These are phyloP conservation scores for Notothenia coriiceps DNA, from an alignment of 2,113 vertebrate genomes.

Conservation along the genomic window DNA sequence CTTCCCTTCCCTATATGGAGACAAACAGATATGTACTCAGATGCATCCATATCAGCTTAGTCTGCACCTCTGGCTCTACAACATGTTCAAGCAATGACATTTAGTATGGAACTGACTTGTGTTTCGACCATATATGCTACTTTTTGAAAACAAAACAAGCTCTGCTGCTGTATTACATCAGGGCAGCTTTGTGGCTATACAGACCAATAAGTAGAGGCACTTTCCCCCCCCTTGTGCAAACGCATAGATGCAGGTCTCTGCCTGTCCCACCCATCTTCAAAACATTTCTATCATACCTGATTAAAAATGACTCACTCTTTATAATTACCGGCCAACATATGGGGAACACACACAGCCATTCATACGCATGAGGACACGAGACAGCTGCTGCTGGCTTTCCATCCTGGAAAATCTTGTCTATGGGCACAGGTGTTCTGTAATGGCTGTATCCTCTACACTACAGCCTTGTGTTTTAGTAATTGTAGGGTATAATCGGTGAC, in stretches of 20 bases:
- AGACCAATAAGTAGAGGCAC: not conserved
- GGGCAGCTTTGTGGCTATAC: no score
- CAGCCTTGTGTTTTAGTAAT: conserved; percentile 29
- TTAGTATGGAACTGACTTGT: not conserved
- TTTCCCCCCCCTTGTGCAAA: not conserved
- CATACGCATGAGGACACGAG: conserved; percentile 5
- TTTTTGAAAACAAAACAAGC: not conserved
- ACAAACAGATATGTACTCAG: not conserved
- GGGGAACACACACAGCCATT: conserved; percentile 53
- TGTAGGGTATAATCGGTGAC: conserved; percentile 36
- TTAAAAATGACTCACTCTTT: conserved; percentile 40
- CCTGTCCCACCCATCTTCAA: conserved; percentile 16
- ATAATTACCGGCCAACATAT: conserved; percentile 56
- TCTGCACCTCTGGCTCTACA: not conserved
- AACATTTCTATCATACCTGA: conserved; percentile 44
- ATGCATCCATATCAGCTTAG: not conserved
- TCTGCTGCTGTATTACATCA: not conserved
- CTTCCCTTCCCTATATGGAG: not conserved
- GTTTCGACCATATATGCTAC: not conserved
- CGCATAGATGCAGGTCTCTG: conserved; percentile 22
- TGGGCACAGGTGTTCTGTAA: conserved; percentile 45
- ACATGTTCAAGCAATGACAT: not conserved
- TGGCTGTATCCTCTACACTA: conserved; percentile 1
- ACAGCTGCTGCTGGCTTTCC: conserved; percentile 66
- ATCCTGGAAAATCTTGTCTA: conserved; percentile 23